Evolutionary conservation across 1,140 invertebrate genomes (phyloP).

Genomic region (Parapsyche elsis): DNA sequence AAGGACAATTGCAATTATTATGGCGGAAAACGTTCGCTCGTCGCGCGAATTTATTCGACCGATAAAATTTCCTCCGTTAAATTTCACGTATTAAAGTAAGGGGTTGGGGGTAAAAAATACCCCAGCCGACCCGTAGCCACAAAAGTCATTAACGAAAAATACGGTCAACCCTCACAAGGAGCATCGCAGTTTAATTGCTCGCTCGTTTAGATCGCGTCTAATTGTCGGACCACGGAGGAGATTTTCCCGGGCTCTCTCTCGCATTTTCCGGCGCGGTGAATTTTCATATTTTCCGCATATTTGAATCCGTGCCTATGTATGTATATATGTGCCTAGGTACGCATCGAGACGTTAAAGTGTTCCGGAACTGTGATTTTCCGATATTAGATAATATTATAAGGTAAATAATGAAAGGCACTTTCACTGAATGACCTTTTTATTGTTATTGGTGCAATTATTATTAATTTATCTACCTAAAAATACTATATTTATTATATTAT

Average conservation of each 20-base stretch:
- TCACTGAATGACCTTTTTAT: too few species aligned
- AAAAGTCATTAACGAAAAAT: conserved; percentile 22
- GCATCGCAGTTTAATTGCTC: conserved; percentile 6
- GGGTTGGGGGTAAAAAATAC: too few species aligned
- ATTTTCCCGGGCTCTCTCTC: background rate
- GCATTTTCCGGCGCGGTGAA: background rate
- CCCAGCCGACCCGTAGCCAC: background rate
- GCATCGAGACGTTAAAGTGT: background rate
- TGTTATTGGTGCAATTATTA: too few species aligned
- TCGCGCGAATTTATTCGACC: background rate
- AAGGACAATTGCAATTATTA: too few species aligned
- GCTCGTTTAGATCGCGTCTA: conserved; percentile 19
- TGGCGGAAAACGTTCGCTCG: background rate
- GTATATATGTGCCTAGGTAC: background rate
- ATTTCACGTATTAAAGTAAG: background rate
- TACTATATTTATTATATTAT: too few species aligned
- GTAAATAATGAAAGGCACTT: too few species aligned
- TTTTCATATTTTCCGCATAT: conserved; percentile 5
- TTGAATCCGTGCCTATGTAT: background rate
- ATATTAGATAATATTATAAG: too few species aligned
- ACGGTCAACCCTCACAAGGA: conserved; percentile 20
- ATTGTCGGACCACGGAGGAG: background rate
- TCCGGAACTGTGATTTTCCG: too few species aligned
- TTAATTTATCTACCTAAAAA: too few species aligned
- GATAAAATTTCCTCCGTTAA: conserved; percentile 19